Evolutionary conservation across 2,888 invertebrate genomes (phyloP), one percentile per base, ranked within the genome.

Genomic region (Microdon myrmicae): DNA sequence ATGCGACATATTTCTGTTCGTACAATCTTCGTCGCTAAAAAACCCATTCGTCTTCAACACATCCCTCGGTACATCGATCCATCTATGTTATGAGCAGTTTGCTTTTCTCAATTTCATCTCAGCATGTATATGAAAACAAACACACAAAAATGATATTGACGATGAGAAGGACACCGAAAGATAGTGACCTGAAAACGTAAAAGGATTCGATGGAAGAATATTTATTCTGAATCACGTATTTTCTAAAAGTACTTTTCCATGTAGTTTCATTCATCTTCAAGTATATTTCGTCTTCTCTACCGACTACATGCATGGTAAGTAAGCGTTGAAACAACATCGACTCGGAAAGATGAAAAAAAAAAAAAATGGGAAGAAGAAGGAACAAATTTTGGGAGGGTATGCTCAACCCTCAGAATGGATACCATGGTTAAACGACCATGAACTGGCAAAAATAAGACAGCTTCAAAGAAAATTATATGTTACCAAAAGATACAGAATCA

Each of bases 191-290:
- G 14, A 28, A 31, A 8, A n/a, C 20, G 9, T 20, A 43, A 48
- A 56, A 48, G 64, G 64, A 58, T 64, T 58, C 51, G 58, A 64
- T 64, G 34, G 37, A 64, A 58, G n/a, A 64, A 64, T 64, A 47
- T 64, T 64, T 58, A 64, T 64, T 51, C 64, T 19, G 64, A 58
- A 64, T 64, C 64, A 64, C 64, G 64, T 64, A 64, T 64, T 58
- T 64, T 64, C 37, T 58, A 64, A 64, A 64, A 64, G 64, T 64
- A 64, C 58, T 64, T 64, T 64, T 64, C 64, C 64, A 64, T 64
- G 64, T 64, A 58, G 64, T 64, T 64, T 64, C 64, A 64, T 64
- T 64, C 58, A 58, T 64, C 64, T 58, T 58, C 53, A 58, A 64
- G 58, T 64, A 58, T n/a, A n/a, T n/a, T n/a, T n/a, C n/a, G n/a